A percentile compares a stretch with the other conserved stretches of the same genome.
These are phyloP conservation scores for Aspidiotus rigidus DNA, from an alignment of 2,888 invertebrate genomes.

Conservation along the genomic window DNA sequence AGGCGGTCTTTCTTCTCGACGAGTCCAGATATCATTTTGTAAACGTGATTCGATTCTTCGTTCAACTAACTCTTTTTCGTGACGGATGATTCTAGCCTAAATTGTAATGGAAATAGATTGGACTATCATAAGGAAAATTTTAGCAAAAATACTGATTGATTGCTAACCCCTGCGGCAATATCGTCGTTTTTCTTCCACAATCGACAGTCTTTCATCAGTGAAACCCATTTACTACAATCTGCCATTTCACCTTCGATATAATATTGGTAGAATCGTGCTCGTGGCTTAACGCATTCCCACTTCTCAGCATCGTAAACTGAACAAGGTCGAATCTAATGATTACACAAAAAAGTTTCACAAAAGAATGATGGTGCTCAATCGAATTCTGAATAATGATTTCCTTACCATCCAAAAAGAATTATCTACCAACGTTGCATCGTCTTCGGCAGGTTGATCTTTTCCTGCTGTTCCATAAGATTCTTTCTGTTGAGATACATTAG, in stretches of 20 bases:
- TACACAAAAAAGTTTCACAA: neutral
- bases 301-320: constrained; percentile 73
- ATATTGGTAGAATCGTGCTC: constrained; percentile 73
- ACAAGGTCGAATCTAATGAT: constrained; percentile 62
- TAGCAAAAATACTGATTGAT: neutral
- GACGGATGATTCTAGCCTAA: constrained; percentile 3
- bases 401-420: constrained; percentile 22
- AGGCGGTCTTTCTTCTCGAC: constrained; percentile 11
- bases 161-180: constrained; percentile 55
- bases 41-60: neutral
- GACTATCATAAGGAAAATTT: neutral
- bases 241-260: constrained; percentile 63
- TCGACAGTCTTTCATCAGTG: constrained; percentile 64
- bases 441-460: neutral
- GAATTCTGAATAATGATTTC: neutral
- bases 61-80: constrained; percentile 5
- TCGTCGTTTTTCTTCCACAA: constrained; percentile 57
- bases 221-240: constrained; percentile 72
- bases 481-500: too few relatives aligned
- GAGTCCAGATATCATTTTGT: constrained; percentile 20
- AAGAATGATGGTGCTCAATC: neutral
- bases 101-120: neutral
- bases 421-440: constrained; percentile 11
- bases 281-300: constrained; percentile 64
- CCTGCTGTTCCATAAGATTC: too few relatives aligned